phyloP scores from a whole-genome alignment of 2,113 vertebrate species.

The Abramis brama region DNA sequence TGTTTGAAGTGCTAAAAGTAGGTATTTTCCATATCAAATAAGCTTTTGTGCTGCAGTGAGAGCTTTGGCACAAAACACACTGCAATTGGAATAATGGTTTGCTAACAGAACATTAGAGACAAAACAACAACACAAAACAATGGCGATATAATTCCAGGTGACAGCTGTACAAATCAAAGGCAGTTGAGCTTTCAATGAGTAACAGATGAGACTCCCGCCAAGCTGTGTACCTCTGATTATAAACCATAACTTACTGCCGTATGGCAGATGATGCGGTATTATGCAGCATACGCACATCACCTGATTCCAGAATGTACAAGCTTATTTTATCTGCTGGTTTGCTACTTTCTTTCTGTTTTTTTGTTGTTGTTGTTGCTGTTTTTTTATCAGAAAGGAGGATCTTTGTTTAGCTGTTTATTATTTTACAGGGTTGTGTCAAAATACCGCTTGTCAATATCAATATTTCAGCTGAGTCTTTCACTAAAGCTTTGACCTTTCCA shows the following conservation, averaged over 20 bases:
- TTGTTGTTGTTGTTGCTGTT: background rate
- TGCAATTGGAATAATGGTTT: constrained; percentile 47
- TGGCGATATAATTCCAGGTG: constrained; percentile 21
- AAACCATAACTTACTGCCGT: constrained; percentile 23
- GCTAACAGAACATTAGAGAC: constrained; percentile 1
- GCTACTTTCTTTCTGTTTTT: background rate
- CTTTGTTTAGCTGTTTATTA: constrained; percentile 42
- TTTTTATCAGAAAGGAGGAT: background rate
- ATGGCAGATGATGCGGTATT: background rate
- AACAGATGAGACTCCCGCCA: constrained; percentile 22
- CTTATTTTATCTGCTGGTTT: background rate
- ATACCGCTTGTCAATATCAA: constrained; percentile 75
- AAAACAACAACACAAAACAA: constrained; percentile 24
- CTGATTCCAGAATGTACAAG: background rate
- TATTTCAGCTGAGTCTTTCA: constrained; percentile 74
- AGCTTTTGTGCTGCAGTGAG: constrained; percentile 28
- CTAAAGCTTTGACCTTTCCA: constrained; percentile 75
- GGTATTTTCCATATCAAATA: constrained; percentile 32
- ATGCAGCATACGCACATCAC: background rate
- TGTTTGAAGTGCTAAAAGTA: constrained; percentile 52
- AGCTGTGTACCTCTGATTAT: background rate
- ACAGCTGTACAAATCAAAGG: constrained; percentile 58
- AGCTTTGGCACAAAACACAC: constrained; percentile 47
- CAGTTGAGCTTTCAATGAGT: background rate
- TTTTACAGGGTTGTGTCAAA: constrained; percentile 58